These are phyloP conservation scores for Apomyelois bistriatella DNA, from an alignment of 2,888 invertebrate species.

Conservation along the genomic window DNA sequence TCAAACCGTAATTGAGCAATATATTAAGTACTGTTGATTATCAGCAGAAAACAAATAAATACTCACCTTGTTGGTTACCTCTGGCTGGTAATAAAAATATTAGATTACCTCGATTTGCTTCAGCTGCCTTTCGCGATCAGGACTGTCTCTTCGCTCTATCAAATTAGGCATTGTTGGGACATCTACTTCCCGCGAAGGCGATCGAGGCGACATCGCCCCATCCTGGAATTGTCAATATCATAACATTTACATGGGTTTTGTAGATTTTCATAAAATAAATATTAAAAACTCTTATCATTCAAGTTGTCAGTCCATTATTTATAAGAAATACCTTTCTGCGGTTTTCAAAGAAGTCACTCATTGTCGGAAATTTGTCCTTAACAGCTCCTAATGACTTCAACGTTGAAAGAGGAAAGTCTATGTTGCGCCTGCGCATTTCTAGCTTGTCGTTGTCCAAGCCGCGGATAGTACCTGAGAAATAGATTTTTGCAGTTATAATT, in stretches of 20 bases:
- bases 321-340: slow-evolving; percentile 43
- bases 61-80: no score
- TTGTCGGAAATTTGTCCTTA: slow-evolving; percentile 64
- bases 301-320: no score
- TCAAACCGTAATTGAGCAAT: no score
- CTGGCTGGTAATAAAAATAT: no score
- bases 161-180: background rate
- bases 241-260: background rate
- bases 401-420: slow-evolving; percentile 65
- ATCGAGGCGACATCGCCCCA: background rate
- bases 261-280: no score
- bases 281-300: no score
- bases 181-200: background rate
- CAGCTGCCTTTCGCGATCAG: background rate
- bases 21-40: no score
- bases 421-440: slow-evolving; percentile 59
- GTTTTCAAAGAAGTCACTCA: slow-evolving; percentile 75
- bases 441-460: slow-evolving; percentile 54
- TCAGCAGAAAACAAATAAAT: no score
- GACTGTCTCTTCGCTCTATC: background rate
- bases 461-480: slow-evolving; percentile 47
- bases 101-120: background rate
- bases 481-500: background rate
- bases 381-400: slow-evolving; percentile 51
- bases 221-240: background rate